phyloP scores from a whole-genome alignment of 2,888 invertebrate species.

The Marronus borbonicus region DNA sequence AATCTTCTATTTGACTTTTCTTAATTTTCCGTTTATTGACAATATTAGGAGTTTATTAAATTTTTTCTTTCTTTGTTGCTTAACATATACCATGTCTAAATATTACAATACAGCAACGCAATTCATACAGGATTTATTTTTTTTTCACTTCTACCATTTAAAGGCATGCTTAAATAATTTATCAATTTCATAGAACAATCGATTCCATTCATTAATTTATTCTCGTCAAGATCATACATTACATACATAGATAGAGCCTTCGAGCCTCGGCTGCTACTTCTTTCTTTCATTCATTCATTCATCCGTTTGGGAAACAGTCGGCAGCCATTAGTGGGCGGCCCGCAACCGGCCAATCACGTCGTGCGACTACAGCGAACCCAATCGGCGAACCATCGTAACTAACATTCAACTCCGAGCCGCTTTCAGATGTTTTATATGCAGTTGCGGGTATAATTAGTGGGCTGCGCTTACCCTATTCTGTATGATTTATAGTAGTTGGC shows the following conservation, averaged over 20 bases:
- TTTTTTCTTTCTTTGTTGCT: too few species aligned
- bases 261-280: neutral
- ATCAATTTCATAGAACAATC: conserved; percentile 1
- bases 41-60: neutral
- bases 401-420: conserved; percentile 53
- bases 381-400: conserved; percentile 58
- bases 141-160: conserved; percentile 6
- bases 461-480: conserved; percentile 58
- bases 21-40: neutral
- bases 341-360: conserved; percentile 61
- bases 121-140: neutral
- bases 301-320: conserved; percentile 54
- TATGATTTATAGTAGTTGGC: conserved; percentile 60
- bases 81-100: too few species aligned
- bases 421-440: conserved; percentile 53
- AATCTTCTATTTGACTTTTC: too few species aligned
- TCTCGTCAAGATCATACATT: neutral
- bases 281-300: conserved; percentile 41
- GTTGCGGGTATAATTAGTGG: conserved; percentile 59
- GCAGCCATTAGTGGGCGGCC: conserved; percentile 65
- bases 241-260: neutral
- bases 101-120: neutral
- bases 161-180: neutral
- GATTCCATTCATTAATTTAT: conserved; percentile 3
- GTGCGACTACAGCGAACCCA: conserved; percentile 60